Conservation (phyloP, 2,888 invertebrate genomes). For the Clanis bilineata region DNA sequence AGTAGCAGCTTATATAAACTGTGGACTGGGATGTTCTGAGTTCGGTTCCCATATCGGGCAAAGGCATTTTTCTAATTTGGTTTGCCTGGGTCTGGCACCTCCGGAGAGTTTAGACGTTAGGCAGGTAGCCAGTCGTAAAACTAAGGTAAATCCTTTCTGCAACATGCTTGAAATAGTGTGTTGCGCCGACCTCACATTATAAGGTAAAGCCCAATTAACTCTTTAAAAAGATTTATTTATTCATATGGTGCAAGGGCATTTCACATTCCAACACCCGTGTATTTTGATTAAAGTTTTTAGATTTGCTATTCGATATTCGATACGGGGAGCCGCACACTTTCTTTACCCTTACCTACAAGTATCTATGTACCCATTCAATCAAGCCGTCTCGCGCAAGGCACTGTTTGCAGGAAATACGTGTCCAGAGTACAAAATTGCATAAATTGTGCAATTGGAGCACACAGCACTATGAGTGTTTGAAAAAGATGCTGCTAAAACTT, state of each 20-base stretch:
- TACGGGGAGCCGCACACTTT: not conserved
- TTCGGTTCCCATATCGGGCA: too few relatives aligned
- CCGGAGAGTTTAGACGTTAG: too few relatives aligned
- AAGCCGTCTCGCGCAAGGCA: slow-evolving; percentile 26
- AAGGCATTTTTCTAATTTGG: too few relatives aligned
- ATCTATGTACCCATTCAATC: slow-evolving; percentile 13
- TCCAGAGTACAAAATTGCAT: slow-evolving; percentile 34
- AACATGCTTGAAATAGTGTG: too few relatives aligned
- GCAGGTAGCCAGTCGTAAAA: too few relatives aligned
- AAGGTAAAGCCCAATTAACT: not conserved
- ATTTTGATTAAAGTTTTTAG: not conserved
- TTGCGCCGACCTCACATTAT: too few relatives aligned
- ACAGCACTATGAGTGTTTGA: slow-evolving; percentile 6
- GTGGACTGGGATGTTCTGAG: too few relatives aligned
- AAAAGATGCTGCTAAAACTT: not conserved
- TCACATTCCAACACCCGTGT: not conserved
- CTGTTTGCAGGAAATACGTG: slow-evolving; percentile 34
- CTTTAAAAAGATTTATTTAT: not conserved
- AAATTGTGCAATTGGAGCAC: slow-evolving; percentile 11
- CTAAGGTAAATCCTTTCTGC: too few relatives aligned
- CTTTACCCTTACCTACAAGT: slow-evolving; percentile 7
- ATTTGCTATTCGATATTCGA: not conserved
- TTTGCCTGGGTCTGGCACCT: too few relatives aligned
- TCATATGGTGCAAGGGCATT: not conserved
- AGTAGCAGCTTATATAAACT: too few relatives aligned